Conservation (phyloP, 1,140 invertebrate genomes). For the Akabosia matsudoensis region DNA sequence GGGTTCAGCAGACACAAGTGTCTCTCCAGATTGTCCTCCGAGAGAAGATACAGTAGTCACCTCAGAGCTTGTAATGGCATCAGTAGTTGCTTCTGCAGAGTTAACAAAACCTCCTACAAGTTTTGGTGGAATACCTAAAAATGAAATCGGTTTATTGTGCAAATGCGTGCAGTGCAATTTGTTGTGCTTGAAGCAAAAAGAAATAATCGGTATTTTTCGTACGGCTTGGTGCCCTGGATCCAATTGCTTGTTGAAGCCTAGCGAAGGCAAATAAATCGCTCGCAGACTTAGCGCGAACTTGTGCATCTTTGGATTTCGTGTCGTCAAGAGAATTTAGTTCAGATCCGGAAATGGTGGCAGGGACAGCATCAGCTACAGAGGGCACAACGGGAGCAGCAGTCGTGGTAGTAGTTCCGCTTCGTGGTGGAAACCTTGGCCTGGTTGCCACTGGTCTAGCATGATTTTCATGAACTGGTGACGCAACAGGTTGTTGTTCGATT, state of each 20-base stretch:
- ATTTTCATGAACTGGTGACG: background rate
- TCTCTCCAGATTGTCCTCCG: background rate
- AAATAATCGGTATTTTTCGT: background rate
- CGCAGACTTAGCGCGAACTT: conserved; percentile 39
- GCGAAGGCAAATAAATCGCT: conserved; percentile 45
- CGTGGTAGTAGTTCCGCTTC: conserved; percentile 16
- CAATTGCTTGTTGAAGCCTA: conserved; percentile 45
- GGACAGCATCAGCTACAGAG: background rate
- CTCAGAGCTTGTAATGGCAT: conserved; percentile 29
- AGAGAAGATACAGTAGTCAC: conserved; percentile 36
- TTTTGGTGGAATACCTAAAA: conserved; percentile 29
- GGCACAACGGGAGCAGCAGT: background rate
- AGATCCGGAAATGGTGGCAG: background rate
- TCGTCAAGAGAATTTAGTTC: conserved; percentile 22
- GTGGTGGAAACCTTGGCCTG: conserved; percentile 39
- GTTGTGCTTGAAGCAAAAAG: too few relatives aligned
- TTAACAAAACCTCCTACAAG: conserved; percentile 33
- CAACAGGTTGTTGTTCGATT: background rate
- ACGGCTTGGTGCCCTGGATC: conserved; percentile 35
- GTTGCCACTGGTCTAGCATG: conserved; percentile 20
- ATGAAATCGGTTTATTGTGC: background rate
- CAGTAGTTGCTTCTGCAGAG: conserved; percentile 36
- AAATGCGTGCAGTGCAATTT: too few relatives aligned
- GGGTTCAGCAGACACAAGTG: background rate
- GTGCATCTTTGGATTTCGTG: conserved; percentile 42